phyloP scores from a whole-genome alignment of 2,113 vertebrate species.

The Toxotes jaculatrix region DNA sequence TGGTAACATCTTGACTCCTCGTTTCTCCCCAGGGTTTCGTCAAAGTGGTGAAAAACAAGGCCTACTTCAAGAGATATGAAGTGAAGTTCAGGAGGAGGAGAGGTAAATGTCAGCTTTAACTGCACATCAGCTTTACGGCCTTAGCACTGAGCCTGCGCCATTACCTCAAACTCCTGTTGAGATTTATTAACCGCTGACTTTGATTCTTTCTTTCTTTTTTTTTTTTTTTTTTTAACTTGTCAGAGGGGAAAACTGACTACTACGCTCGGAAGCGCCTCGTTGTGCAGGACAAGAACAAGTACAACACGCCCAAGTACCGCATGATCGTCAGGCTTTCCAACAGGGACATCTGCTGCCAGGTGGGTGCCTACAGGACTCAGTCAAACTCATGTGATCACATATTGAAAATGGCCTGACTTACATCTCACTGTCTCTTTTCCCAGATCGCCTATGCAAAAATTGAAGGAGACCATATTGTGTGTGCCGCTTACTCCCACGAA shows the following conservation, averaged over 20 bases:
- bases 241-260: conserved; percentile 99
- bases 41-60: conserved; percentile 98
- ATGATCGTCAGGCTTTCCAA: conserved; percentile 98
- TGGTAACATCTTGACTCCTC: neutral
- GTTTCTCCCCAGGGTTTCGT: conserved; percentile 90
- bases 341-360: conserved; percentile 98
- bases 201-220: too few relatives aligned
- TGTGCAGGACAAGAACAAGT: conserved; percentile 99
- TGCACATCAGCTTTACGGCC: too few relatives aligned
- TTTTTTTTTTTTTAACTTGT: conserved; percentile 19
- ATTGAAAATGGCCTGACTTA: neutral
- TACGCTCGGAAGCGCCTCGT: conserved; percentile 96
- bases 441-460: conserved; percentile 98
- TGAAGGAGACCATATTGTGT: conserved; percentile 96
- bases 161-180: rapidly evolving
- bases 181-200: neutral
- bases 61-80: conserved; percentile 99
- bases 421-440: neutral
- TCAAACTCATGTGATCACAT: too few relatives aligned
- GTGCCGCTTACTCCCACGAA: conserved; percentile 95
- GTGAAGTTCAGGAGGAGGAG: conserved; percentile 98
- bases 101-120: conserved; percentile 78
- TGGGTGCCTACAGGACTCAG: conserved; percentile 61
- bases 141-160: neutral
- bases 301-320: conserved; percentile 98